Evolutionary conservation across 1,140 invertebrate species (phyloP).

Genomic region (Drosophila sp.): DNA sequence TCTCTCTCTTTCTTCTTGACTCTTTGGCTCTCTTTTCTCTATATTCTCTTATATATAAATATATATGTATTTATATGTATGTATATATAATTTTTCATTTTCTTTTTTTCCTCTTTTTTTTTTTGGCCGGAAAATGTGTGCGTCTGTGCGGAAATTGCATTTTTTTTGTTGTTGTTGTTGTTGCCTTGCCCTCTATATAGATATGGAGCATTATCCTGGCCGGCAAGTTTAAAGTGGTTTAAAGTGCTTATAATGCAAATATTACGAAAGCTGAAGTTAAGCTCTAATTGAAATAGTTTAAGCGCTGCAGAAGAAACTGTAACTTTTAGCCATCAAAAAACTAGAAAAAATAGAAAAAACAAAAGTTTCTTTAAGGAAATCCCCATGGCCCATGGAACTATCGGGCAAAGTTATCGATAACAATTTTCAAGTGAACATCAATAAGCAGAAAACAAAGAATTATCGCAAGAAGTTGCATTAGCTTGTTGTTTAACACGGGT

Average conservation of each 20-base stretch:
- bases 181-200: not conserved
- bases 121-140: constrained; percentile 79
- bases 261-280: constrained; percentile 66
- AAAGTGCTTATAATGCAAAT: constrained; percentile 74
- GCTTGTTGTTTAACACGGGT: too few species aligned
- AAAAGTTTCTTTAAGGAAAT: too few species aligned
- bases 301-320: not conserved
- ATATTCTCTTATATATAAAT: constrained; percentile 30
- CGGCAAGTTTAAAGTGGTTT: constrained; percentile 71
- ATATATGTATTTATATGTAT: constrained; percentile 16
- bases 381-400: too few species aligned
- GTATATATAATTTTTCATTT: constrained; percentile 29
- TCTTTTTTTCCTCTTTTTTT: constrained; percentile 25
- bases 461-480: too few species aligned
- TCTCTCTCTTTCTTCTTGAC: not conserved
- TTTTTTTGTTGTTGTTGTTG: constrained; percentile 35
- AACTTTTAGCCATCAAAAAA: not conserved
- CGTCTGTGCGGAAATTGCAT: constrained; percentile 83
- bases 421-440: too few species aligned
- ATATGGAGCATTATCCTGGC: constrained; percentile 23
- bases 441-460: too few species aligned
- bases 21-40: constrained; percentile 7
- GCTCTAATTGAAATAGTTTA: constrained; percentile 27
- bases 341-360: too few species aligned
- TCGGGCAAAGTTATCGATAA: too few species aligned